Evolutionary conservation across 2,113 vertebrate species (phyloP).

Genomic region (Rhodinocichla rosea): DNA sequence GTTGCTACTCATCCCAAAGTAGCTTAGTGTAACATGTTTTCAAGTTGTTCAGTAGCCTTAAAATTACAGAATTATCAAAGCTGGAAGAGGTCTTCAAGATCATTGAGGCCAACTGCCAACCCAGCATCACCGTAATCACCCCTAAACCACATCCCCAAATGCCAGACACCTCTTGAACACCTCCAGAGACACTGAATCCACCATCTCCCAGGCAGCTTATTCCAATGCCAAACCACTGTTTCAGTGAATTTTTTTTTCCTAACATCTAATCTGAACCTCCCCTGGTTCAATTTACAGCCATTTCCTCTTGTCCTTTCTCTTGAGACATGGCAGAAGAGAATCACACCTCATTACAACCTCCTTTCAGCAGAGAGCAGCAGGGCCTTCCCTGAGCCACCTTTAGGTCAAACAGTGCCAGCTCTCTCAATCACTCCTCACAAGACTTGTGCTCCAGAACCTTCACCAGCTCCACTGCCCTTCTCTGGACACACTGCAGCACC

Average conservation of each 20-base stretch:
- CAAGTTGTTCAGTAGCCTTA: neutral
- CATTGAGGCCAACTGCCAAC: neutral
- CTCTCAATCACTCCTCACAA: rapidly evolving
- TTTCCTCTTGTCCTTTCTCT: neutral
- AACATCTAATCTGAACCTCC: neutral
- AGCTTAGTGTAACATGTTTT: neutral
- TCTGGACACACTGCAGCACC: neutral
- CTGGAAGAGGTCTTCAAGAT: neutral
- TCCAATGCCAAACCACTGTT: neutral
- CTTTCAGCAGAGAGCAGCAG: neutral
- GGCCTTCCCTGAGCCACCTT: neutral
- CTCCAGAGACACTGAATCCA: neutral
- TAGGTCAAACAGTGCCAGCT: neutral
- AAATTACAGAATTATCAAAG: neutral
- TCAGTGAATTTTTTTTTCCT: neutral
- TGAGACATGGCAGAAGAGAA: neutral
- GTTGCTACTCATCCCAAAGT: neutral
- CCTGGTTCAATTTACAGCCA: neutral
- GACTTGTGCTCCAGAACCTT: neutral
- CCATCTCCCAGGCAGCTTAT: neutral
- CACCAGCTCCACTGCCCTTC: neutral
- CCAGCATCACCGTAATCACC: neutral
- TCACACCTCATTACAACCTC: neutral
- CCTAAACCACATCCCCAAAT: neutral
- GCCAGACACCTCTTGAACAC: neutral